Conservation (phyloP, 2,113 vertebrate genomes). For the Carassius gibelio region DNA sequence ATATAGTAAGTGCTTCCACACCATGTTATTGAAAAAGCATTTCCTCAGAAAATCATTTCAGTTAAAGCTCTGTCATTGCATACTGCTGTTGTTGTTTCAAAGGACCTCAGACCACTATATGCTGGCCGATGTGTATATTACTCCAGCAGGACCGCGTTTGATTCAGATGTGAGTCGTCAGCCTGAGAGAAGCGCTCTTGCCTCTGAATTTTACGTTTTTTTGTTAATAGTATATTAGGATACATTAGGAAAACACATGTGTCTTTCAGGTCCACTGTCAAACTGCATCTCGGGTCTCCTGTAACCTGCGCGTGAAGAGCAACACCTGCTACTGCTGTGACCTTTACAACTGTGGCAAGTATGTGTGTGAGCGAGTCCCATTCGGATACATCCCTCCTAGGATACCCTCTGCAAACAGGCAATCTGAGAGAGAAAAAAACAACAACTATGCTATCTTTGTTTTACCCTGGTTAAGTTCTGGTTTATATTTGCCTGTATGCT, state of each 20-base stretch:
- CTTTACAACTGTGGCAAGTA: constrained; percentile 97
- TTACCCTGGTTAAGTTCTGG: constrained; percentile 40
- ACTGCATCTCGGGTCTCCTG: constrained; percentile 82
- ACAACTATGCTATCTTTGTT: constrained; percentile 41
- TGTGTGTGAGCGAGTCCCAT: constrained; percentile 57
- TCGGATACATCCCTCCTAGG: background rate
- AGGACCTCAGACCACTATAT: constrained; percentile 93
- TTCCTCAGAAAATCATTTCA: background rate
- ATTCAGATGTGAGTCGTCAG: constrained; percentile 69
- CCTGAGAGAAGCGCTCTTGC: constrained; percentile 4
- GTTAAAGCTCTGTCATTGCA: constrained; percentile 10
- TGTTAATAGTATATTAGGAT: background rate
- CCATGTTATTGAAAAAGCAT: background rate
- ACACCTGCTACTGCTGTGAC: constrained; percentile 98
- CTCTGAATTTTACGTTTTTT: background rate
- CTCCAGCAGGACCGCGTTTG: constrained; percentile 77
- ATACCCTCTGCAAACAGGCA: constrained; percentile 30
- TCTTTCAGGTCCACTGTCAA: constrained; percentile 78
- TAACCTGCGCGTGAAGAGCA: constrained; percentile 89
- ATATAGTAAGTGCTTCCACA: constrained; percentile 87
- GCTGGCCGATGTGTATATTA: constrained; percentile 91
- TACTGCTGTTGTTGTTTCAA: constrained; percentile 45
- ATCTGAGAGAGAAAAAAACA: constrained; percentile 19
- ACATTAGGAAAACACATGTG: background rate
- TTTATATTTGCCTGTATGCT: constrained; percentile 56